Evolutionary conservation across 2,888 invertebrate species (phyloP).

Genomic region (Lithodes maja): DNA sequence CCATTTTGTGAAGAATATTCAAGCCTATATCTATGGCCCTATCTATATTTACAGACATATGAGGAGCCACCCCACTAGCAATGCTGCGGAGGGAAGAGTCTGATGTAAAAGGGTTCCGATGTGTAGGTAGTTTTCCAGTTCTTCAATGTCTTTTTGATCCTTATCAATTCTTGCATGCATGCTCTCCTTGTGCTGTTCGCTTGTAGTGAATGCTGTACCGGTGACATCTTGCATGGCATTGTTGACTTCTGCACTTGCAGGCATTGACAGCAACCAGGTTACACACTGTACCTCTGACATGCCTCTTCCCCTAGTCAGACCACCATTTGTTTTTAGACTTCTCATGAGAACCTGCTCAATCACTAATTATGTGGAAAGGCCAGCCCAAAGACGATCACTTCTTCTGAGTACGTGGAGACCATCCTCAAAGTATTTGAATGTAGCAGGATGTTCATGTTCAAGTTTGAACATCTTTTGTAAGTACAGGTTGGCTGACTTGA

Average conservation of each 20-base stretch:
- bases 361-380: not conserved
- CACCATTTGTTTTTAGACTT: no score
- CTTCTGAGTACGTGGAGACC: no score
- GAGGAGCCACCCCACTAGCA: no score
- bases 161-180: no score
- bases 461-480: not conserved
- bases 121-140: not conserved
- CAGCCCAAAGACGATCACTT: no score
- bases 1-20: not conserved
- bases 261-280: not conserved
- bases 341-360: no score
- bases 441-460: not conserved
- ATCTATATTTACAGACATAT: not conserved
- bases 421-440: no score
- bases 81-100: not conserved
- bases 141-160: not conserved
- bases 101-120: not conserved
- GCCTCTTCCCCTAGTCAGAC: not conserved
- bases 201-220: not conserved
- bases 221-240: slow-evolving; percentile 2
- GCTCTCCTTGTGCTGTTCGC: slow-evolving; percentile 21
- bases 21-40: not conserved
- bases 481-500: slow-evolving; percentile 3
- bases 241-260: not conserved
- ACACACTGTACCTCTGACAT: no score